A percentile compares a stretch with the other conserved stretches of the same genome.
Conservation (phyloP, 2,888 invertebrate species). For the Corythucha ciliata region DNA sequence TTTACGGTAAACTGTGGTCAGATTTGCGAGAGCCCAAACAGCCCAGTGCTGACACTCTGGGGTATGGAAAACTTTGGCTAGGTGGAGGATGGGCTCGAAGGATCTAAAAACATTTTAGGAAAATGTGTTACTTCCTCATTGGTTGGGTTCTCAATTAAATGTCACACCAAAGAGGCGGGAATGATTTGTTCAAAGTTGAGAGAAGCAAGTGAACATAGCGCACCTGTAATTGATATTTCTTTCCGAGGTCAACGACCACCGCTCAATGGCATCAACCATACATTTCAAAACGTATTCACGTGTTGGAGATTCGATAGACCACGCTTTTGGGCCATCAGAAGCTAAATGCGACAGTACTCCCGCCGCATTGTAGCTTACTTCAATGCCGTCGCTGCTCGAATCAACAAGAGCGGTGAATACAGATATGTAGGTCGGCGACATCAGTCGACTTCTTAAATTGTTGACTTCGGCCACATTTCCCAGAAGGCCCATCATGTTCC, state of each 20-base stretch:
- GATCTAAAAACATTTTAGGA: slow-evolving; percentile 42
- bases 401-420: slow-evolving; percentile 81
- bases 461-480: slow-evolving; percentile 95
- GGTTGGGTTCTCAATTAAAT: too few relatives aligned
- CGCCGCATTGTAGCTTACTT: slow-evolving; percentile 93
- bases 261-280: slow-evolving; percentile 71
- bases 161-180: too few relatives aligned
- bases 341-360: slow-evolving; percentile 93
- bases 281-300: slow-evolving; percentile 61
- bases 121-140: background rate
- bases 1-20: slow-evolving; percentile 87
- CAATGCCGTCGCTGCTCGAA: slow-evolving; percentile 84
- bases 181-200: too few relatives aligned
- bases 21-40: slow-evolving; percentile 92
- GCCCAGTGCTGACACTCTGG: slow-evolving; percentile 94
- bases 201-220: background rate
- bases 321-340: slow-evolving; percentile 76
- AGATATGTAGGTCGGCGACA: slow-evolving; percentile 72
- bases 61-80: slow-evolving; percentile 74
- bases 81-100: slow-evolving; percentile 83
- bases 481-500: slow-evolving; percentile 96
- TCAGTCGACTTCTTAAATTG: slow-evolving; percentile 66
- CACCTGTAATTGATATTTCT: slow-evolving; percentile 89
- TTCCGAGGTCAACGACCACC: slow-evolving; percentile 79
- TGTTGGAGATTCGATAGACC: slow-evolving; percentile 65